These are phyloP conservation scores for Holothuria glaberrima DNA, from an alignment of 35 echinoderm and acorn worm species.

Conservation along the genomic window DNA sequence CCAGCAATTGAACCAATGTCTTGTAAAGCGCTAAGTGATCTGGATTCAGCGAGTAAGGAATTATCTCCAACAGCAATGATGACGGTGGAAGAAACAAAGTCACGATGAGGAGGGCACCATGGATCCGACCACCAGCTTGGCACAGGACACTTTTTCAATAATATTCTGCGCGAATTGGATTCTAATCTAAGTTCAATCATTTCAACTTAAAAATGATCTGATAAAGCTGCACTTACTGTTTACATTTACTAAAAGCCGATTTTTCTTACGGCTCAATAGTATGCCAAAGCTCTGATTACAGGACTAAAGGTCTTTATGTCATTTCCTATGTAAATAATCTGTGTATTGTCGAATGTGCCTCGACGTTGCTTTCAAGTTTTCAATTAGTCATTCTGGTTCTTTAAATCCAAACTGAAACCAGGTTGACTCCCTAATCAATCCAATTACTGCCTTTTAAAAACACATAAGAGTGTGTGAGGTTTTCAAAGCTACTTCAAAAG, in stretches of 20 bases:
- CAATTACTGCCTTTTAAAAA: no score
- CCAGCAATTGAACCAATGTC: constrained; percentile 58
- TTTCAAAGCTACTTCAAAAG: no score
- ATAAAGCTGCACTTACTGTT: constrained; percentile 24
- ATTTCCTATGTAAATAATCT: constrained; percentile 37
- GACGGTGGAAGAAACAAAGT: constrained; percentile 68
- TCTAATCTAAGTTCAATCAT: constrained; percentile 66
- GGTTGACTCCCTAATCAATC: no score
- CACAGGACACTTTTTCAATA: constrained; percentile 56
- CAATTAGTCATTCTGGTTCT: constrained; percentile 12
- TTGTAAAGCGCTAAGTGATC: constrained; percentile 77
- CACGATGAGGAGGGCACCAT: constrained; percentile 69
- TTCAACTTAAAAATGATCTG: constrained; percentile 24
- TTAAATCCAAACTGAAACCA: no score
- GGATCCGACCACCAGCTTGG: constrained; percentile 55
- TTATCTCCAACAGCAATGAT: constrained; percentile 74
- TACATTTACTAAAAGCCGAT: constrained; percentile 81
- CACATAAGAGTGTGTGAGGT: no score
- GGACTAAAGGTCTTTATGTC: neutral
- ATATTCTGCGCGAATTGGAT: constrained; percentile 33
- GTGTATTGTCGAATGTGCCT: constrained; percentile 42
- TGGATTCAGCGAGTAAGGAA: constrained; percentile 84
- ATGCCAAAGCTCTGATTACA: neutral
- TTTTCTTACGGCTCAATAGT: constrained; percentile 67
- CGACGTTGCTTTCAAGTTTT: constrained; percentile 35